A percentile compares a stretch with the other conserved stretches of the same genome.
Evolutionary conservation across 2,797 vertebrate genomes (phyloP).

Genomic region (Ibycter americanus): DNA sequence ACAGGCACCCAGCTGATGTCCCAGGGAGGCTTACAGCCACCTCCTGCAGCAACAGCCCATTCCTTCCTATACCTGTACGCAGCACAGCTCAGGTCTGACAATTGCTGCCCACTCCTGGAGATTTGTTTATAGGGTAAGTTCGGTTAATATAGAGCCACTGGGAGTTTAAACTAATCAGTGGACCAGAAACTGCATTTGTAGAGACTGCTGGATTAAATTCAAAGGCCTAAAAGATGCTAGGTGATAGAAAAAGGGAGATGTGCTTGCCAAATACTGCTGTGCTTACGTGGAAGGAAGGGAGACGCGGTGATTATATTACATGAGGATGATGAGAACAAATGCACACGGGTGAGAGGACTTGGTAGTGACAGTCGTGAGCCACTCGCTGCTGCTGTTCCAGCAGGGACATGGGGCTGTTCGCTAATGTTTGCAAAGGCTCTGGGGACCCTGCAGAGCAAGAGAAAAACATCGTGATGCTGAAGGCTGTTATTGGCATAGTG

Average conservation of each 20-base stretch:
- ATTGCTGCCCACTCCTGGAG: background rate
- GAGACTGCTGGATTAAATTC: background rate
- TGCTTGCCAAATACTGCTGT: background rate
- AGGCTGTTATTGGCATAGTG: background rate
- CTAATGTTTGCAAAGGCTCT: background rate
- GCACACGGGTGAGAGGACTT: background rate
- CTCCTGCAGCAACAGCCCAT: background rate
- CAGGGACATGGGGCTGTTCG: background rate
- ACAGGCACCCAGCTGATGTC: background rate
- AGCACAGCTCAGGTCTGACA: background rate
- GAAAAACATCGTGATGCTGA: background rate
- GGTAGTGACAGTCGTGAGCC: background rate
- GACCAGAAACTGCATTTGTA: background rate
- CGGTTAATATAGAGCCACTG: background rate
- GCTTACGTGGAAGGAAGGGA: fast-evolving
- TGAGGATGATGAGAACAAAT: background rate
- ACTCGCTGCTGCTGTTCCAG: background rate
- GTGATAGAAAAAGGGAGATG: background rate
- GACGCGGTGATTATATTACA: too few species aligned
- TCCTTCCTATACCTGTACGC: background rate
- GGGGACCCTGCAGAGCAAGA: background rate
- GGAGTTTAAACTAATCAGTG: background rate
- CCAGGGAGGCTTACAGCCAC: background rate
- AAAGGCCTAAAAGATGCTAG: background rate
- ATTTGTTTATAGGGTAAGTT: background rate